Percentiles rank a stretch among this genome's conserved stretches.
These are phyloP conservation scores for Gymnorhina tibicen DNA, from an alignment of 2,113 vertebrate genomes.

Conservation along the genomic window DNA sequence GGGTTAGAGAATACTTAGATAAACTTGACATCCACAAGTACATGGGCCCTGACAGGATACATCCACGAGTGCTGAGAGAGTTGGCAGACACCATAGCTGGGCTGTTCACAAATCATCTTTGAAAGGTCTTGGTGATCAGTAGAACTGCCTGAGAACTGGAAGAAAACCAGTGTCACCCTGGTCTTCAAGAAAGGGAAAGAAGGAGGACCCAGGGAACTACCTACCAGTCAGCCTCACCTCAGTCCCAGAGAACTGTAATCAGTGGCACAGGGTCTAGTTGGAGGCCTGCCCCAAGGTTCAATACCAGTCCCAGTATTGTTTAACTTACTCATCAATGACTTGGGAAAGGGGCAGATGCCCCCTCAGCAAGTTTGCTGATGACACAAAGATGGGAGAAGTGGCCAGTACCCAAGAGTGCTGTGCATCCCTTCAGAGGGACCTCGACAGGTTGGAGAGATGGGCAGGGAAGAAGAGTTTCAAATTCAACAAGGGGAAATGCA, in stretches of 20 bases:
- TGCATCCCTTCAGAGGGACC: background rate
- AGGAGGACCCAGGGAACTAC: background rate
- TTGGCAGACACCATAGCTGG: background rate
- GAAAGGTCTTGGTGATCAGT: background rate
- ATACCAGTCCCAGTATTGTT: background rate
- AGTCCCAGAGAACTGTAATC: background rate
- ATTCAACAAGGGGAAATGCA: background rate
- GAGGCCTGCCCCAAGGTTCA: background rate
- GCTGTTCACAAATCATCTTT: background rate
- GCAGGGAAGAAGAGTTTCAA: background rate
- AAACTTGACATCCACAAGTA: background rate
- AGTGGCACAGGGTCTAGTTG: background rate
- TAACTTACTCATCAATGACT: background rate
- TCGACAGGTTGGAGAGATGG: background rate
- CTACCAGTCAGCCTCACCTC: background rate
- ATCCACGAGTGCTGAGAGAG: background rate
- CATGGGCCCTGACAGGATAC: background rate
- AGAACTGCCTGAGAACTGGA: background rate
- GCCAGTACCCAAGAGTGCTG: background rate
- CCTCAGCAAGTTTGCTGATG: background rate
- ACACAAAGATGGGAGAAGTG: background rate
- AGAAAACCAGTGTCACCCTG: background rate
- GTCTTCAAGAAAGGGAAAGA: background rate
- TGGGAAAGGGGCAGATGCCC: background rate
- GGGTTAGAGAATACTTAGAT: background rate